A percentile compares a stretch with the other conserved stretches of the same genome.
Conservation (phyloP, 2,888 invertebrate species). For the Microplitis manilae region DNA sequence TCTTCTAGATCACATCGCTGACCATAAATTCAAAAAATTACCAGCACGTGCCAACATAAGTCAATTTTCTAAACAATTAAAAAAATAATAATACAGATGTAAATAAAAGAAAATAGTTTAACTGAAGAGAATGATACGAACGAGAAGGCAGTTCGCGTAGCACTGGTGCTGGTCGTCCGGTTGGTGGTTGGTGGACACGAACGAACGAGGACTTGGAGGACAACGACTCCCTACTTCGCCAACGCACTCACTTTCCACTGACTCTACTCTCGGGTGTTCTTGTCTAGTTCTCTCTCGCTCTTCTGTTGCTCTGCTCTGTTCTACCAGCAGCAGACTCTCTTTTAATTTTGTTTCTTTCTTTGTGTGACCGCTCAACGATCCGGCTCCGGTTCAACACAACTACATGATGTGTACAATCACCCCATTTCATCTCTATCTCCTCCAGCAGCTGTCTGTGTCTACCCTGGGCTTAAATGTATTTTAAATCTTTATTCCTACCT, state of each 20-base stretch:
- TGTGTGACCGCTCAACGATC: neutral
- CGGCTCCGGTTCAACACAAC: constrained; percentile 3
- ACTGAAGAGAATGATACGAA: constrained; percentile 36
- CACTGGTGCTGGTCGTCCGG: constrained; percentile 52
- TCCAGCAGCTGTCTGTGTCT: neutral
- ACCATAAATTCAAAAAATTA: neutral
- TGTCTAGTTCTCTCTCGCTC: constrained; percentile 31
- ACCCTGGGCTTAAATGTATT: neutral
- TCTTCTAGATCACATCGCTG: too few species aligned
- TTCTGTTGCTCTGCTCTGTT: neutral
- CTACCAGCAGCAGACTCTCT: neutral
- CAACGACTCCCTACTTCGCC: constrained; percentile 62
- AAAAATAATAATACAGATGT: constrained; percentile 21
- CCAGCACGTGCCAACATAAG: constrained; percentile 6
- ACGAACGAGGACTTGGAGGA: constrained; percentile 63
- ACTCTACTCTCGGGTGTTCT: constrained; percentile 48
- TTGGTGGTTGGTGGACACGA: constrained; percentile 50
- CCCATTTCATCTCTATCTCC: neutral
- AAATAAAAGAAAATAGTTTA: constrained; percentile 23
- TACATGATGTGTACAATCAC: neutral
- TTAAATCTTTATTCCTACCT: neutral
- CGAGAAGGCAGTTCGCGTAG: constrained; percentile 61
- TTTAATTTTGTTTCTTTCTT: constrained; percentile 8
- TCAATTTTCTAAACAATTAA: constrained; percentile 21
- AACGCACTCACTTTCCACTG: constrained; percentile 51